phyloP scores from a whole-genome alignment of 2,888 invertebrate species.

The Campoplex capitator region DNA sequence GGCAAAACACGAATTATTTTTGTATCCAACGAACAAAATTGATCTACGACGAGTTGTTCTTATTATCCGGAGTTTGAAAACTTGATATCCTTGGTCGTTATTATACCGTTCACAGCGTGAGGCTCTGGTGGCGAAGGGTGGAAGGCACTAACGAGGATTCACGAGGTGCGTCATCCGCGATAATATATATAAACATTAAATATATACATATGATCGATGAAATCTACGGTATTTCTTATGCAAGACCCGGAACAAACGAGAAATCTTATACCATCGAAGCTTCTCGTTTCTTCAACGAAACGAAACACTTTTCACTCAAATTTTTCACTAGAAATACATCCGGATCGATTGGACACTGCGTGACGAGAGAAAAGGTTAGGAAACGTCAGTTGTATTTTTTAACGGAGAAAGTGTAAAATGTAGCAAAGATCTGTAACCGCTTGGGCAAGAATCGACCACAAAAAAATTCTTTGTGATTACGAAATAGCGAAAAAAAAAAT shows the following conservation, averaged over 20 bases:
- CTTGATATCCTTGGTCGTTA: slow-evolving; percentile 49
- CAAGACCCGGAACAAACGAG: slow-evolving; percentile 41
- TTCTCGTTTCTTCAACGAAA: not conserved
- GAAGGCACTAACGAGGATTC: slow-evolving; percentile 17
- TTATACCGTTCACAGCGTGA: slow-evolving; percentile 22
- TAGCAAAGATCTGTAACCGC: too few relatives aligned
- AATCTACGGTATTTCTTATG: slow-evolving; percentile 52
- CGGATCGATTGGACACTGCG: too few relatives aligned
- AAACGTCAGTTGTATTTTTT: too few relatives aligned
- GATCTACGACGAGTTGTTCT: slow-evolving; percentile 3
- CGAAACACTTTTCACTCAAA: not conserved
- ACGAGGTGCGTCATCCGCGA: slow-evolving; percentile 40
- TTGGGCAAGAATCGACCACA: not conserved
- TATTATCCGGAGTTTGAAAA: slow-evolving; percentile 44
- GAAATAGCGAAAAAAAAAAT: not conserved
- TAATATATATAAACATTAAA: not conserved
- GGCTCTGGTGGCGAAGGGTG: not conserved
- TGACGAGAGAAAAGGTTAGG: too few relatives aligned
- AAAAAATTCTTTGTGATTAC: not conserved
- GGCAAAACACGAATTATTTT: not conserved
- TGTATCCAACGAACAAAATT: not conserved
- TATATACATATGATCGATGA: not conserved
- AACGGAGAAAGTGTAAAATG: too few relatives aligned
- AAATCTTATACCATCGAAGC: slow-evolving; percentile 38
- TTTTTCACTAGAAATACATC: not conserved